phyloP scores from a whole-genome alignment of 2,797 vertebrate genomes.

The Ptychobarbus kaznakovi region DNA sequence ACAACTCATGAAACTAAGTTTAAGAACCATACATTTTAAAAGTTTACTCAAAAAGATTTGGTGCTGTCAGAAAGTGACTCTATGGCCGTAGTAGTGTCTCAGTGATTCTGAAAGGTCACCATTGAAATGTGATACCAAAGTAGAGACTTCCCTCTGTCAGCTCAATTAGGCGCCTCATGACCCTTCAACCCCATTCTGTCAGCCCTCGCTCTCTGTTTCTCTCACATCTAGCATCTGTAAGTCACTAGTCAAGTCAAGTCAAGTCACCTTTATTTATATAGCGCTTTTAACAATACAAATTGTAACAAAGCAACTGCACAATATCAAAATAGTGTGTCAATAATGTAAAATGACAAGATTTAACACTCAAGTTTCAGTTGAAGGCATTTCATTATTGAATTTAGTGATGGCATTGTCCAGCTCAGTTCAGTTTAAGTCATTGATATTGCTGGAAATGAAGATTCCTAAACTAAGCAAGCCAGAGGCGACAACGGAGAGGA shows the following conservation, averaged over 20 bases:
- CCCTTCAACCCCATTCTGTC: slow-evolving; percentile 35
- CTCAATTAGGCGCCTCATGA: slow-evolving; percentile 25
- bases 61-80: background rate
- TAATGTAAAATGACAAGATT: too few relatives aligned
- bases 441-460: too few relatives aligned
- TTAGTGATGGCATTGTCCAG: too few relatives aligned
- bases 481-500: too few relatives aligned
- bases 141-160: slow-evolving; percentile 28
- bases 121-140: slow-evolving; percentile 24
- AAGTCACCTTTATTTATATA: too few relatives aligned
- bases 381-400: too few relatives aligned
- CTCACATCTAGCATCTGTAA: slow-evolving; percentile 14
- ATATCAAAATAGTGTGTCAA: too few relatives aligned
- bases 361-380: too few relatives aligned
- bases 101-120: background rate
- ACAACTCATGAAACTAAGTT: background rate
- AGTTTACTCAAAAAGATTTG: background rate
- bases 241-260: background rate
- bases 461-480: too few relatives aligned
- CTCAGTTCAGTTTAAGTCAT: too few relatives aligned
- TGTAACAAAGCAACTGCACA: too few relatives aligned
- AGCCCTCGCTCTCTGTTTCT: slow-evolving; percentile 21
- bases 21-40: background rate
- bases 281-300: too few relatives aligned
- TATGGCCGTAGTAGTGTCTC: background rate